A percentile compares a stretch with the other conserved stretches of the same genome.
phyloP scores from a whole-genome alignment of 2,888 invertebrate genomes.

The Drosophila hamatofila region DNA sequence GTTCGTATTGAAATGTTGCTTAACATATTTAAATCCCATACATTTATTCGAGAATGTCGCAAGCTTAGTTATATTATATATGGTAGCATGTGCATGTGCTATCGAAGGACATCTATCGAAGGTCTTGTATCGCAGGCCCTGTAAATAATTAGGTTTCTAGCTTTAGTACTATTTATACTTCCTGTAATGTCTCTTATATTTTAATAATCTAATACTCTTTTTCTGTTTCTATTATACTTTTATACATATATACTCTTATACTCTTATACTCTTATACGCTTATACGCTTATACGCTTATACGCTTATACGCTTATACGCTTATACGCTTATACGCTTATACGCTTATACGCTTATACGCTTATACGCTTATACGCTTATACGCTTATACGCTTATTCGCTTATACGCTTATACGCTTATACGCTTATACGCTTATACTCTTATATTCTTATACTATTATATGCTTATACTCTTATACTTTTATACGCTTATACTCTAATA shows the following conservation, averaged over 20 bases:
- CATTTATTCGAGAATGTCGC: not conserved
- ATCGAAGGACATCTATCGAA: too few relatives aligned
- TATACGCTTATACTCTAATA: not conserved
- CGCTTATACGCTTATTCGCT: too few relatives aligned
- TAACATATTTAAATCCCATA: not conserved
- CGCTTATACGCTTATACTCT: not conserved
- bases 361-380: too few relatives aligned
- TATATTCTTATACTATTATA: not conserved
- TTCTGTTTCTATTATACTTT: not conserved
- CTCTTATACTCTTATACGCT: not conserved
- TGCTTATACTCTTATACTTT: not conserved
- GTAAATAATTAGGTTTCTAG: too few relatives aligned
- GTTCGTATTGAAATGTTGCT: constrained; percentile 25
- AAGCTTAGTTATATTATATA: too few relatives aligned
- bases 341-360: not conserved
- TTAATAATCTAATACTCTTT: too few relatives aligned
- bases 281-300: not conserved
- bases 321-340: not conserved
- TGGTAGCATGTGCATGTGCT: too few relatives aligned
- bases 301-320: not conserved
- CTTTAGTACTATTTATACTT: too few relatives aligned
- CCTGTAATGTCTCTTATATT: too few relatives aligned
- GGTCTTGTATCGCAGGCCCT: too few relatives aligned
- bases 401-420: not conserved
- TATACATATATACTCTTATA: not conserved